Evolutionary conservation across 2,797 vertebrate genomes (phyloP), one percentile per base, ranked within the genome.

Genomic region (Malurus leucopterus): DNA sequence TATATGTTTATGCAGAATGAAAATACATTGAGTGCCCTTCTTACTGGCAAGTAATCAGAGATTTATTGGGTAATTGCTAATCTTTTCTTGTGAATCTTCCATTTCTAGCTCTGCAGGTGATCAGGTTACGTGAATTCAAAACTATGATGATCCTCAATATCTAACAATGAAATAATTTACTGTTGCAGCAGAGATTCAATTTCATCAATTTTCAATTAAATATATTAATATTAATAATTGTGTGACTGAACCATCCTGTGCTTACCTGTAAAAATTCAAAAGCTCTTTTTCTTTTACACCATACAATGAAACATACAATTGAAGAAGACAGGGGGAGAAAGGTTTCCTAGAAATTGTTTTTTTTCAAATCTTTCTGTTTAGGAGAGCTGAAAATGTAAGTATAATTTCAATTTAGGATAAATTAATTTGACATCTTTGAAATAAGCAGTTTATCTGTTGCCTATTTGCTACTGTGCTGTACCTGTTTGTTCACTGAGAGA

Each of bases 241-340:
- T 50, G 26, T 32, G 36, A 30, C 19, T 64, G 19, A 27, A 69
- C 1, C 4, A 47, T 41, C 26, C 23, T 22, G 13, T 67, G 12
- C 3, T 20, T 12, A 14, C 21, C 15, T 75, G 41, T 24, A 79
- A 72, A 90, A 84, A 36, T 21, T 6, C 4, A 40, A 72, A 88
- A 69, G 15, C 4, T 54, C 8, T 68, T 76, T 91, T n/a, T 61
- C 4, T 15, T 86, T 74, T 68, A 6, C 15, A 43, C 2, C 2
- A 40, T 16, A 34, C 18, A 84, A 57, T 18, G 2, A 64, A 81
- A 57, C 1, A 57, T 19, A 57, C 4, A 27, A 47, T 8, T 50
- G 21, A 64, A 78, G 13, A 40, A 47, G 7, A 30, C 2, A 0
- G 2, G 1, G 26, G 6, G 3, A 0, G 1, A 5, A 13, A 61